Percentiles rank a stretch among this genome's conserved stretches.
Evolutionary conservation across 2,113 vertebrate genomes (phyloP).

Genomic region (Felis chaus): DNA sequence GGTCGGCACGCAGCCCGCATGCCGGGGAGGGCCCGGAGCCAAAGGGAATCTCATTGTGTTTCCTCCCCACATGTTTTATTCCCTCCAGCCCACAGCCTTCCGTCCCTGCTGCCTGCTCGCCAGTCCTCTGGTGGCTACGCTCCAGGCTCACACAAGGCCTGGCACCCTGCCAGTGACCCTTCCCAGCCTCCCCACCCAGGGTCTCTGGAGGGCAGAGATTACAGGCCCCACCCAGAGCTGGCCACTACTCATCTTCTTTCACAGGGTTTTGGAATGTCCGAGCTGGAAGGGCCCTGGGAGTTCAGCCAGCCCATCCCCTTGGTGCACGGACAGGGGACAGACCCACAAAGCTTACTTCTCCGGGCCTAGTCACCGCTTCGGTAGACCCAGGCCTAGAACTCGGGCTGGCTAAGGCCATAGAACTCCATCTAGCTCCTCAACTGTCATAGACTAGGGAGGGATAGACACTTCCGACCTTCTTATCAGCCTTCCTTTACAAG

Average conservation of each 20-base stretch:
- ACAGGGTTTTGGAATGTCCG: conserved; percentile 66
- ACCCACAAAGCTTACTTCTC: not conserved
- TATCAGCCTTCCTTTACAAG: not conserved
- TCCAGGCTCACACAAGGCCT: conserved; percentile 67
- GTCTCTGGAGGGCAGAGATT: conserved; percentile 67
- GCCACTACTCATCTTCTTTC: conserved; percentile 57
- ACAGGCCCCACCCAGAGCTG: conserved; percentile 67
- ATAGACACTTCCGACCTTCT: not conserved
- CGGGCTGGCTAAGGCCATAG: not conserved
- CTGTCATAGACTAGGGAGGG: not conserved
- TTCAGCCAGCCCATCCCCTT: not conserved
- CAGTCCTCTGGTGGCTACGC: not conserved
- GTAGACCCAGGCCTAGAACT: not conserved
- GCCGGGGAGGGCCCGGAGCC: conserved; percentile 56
- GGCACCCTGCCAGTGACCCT: conserved; percentile 70
- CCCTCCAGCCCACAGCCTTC: conserved; percentile 46
- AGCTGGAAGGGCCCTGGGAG: conserved; percentile 49
- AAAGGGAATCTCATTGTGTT: conserved; percentile 73
- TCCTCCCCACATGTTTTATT: conserved; percentile 56
- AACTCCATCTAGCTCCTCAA: not conserved
- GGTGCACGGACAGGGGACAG: not conserved
- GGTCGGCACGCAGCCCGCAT: conserved; percentile 49
- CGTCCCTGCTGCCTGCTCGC: not conserved
- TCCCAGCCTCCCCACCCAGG: conserved; percentile 63
- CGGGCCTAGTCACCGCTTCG: not conserved